Evolutionary conservation across 1,140 invertebrate genomes (phyloP).

Genomic region (Periplaneta americana): DNA sequence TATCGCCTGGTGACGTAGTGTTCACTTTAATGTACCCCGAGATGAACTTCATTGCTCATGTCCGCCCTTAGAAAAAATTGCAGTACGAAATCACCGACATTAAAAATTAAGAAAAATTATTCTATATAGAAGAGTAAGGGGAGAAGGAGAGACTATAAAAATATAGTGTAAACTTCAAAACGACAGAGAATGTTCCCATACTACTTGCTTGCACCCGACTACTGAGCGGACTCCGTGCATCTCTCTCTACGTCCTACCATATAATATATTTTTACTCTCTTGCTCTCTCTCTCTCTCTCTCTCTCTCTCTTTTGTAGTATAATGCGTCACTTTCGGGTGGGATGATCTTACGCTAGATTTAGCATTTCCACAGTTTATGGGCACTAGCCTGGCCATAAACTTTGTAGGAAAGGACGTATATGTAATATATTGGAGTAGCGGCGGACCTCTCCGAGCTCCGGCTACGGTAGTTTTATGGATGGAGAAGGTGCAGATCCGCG

Average conservation of each 20-base stretch:
- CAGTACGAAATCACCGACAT: too few relatives aligned
- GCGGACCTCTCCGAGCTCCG: not conserved
- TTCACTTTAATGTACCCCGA: too few relatives aligned
- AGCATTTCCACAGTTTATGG: conserved; percentile 43
- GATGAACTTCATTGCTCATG: too few relatives aligned
- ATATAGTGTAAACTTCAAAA: not conserved
- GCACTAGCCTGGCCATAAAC: conserved; percentile 29
- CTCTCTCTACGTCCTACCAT: not conserved
- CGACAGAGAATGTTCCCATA: not conserved
- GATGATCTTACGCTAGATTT: conserved; percentile 46
- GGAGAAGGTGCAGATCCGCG: not conserved
- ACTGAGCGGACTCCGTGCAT: not conserved
- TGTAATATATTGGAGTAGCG: not conserved
- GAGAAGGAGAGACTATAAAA: not conserved
- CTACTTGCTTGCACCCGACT: not conserved
- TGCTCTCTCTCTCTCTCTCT: not conserved
- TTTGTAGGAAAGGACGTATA: not conserved
- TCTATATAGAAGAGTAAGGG: too few relatives aligned
- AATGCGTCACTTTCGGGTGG: conserved; percentile 48
- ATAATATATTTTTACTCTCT: not conserved
- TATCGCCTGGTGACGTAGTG: too few relatives aligned
- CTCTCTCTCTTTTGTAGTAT: conserved; percentile 11
- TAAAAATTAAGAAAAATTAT: not conserved
- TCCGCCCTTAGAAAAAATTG: too few relatives aligned
- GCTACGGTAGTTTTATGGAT: not conserved